phyloP scores from a whole-genome alignment of 1,140 invertebrate genomes.

The Caerostris extrusa region DNA sequence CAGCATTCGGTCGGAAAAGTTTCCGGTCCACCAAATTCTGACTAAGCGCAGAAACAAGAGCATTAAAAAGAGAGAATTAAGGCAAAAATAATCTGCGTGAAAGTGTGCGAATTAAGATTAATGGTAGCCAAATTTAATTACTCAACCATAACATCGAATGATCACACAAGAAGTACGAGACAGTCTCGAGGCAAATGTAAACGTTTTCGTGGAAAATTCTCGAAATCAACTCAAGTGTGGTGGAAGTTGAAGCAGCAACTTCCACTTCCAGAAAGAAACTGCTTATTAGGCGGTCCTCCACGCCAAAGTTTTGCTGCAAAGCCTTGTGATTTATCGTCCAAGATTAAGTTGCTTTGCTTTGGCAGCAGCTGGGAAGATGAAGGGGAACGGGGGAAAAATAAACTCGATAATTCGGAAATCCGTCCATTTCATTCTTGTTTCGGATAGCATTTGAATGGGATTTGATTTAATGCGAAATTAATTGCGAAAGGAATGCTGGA shows the following conservation, averaged over 20 bases:
- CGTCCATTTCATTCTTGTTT: constrained; percentile 53
- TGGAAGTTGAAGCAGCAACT: constrained; percentile 11
- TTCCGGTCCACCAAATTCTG: neutral
- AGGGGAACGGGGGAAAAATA: neutral
- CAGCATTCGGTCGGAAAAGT: neutral
- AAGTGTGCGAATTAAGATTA: constrained; percentile 41
- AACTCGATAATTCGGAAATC: constrained; percentile 55
- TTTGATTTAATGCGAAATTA: constrained; percentile 53
- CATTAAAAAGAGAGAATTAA: neutral
- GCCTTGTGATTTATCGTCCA: constrained; percentile 37
- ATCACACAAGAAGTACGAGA: neutral
- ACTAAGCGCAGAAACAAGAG: neutral
- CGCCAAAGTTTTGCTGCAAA: constrained; percentile 25
- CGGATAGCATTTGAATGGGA: constrained; percentile 42
- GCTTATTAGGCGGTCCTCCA: constrained; percentile 39
- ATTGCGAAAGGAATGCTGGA: constrained; percentile 25
- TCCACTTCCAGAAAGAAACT: constrained; percentile 9
- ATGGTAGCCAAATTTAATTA: constrained; percentile 33
- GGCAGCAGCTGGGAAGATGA: neutral
- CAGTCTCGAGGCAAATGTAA: constrained; percentile 24
- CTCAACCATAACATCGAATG: neutral
- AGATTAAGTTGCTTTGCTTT: constrained; percentile 16
- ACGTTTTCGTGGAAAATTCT: constrained; percentile 40
- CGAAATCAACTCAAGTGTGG: neutral
- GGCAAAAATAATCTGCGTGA: constrained; percentile 29